Conservation (phyloP, 2,888 invertebrate species). For the Mystacides longicornis region DNA sequence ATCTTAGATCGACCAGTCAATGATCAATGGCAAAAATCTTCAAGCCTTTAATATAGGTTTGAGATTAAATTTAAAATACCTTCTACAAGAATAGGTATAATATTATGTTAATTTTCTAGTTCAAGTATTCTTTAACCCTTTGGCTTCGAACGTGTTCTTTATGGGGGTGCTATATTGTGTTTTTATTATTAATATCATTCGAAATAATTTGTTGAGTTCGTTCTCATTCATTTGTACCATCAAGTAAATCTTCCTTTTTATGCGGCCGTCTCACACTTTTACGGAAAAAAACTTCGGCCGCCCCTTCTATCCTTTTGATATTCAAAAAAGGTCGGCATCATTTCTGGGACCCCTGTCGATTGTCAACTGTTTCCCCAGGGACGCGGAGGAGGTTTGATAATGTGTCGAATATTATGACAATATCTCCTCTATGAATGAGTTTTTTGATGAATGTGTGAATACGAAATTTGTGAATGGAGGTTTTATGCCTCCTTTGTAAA, state of each 20-base stretch:
- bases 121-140: too few relatives aligned
- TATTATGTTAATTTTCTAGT: too few relatives aligned
- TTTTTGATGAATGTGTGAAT: slow-evolving; percentile 13
- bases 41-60: too few relatives aligned
- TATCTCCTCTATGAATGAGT: slow-evolving; percentile 12
- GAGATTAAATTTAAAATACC: too few relatives aligned
- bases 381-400: slow-evolving; percentile 8
- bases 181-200: not conserved
- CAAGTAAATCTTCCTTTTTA: not conserved
- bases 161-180: too few relatives aligned
- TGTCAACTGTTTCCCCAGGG: slow-evolving; percentile 20
- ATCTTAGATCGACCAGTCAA: too few relatives aligned
- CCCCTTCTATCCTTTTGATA: slow-evolving; percentile 2
- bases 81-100: too few relatives aligned
- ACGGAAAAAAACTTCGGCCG: not conserved
- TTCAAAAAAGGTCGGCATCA: slow-evolving; percentile 13
- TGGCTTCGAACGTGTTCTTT: too few relatives aligned
- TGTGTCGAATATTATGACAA: slow-evolving; percentile 8
- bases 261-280: not conserved
- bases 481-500: not conserved
- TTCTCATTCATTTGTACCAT: not conserved
- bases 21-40: too few relatives aligned
- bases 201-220: not conserved
- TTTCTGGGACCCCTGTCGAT: slow-evolving; percentile 17
- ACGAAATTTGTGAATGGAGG: slow-evolving; percentile 6